A percentile compares a stretch with the other conserved stretches of the same genome.
These are phyloP conservation scores for Enteromius unitaeniatus DNA, from an alignment of 2,797 vertebrate genomes.

Conservation along the genomic window DNA sequence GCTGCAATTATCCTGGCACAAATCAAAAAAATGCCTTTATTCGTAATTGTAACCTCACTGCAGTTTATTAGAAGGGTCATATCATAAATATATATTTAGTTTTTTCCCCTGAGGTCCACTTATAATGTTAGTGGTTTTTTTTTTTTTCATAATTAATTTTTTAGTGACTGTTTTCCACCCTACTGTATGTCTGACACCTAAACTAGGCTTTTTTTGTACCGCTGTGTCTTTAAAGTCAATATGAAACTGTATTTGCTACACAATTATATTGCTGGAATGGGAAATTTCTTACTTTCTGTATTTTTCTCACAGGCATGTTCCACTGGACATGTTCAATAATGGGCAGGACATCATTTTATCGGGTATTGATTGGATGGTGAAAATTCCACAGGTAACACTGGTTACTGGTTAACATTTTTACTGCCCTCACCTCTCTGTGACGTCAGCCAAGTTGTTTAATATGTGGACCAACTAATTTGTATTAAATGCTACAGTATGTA, in stretches of 20 bases:
- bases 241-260: not conserved
- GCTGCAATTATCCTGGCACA: constrained; percentile 47
- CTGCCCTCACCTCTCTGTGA: not conserved
- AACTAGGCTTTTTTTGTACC: not conserved
- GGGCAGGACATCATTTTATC: not conserved
- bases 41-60: constrained; percentile 28
- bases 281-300: too few relatives aligned
- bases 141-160: constrained; percentile 3
- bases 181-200: not conserved
- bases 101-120: constrained; percentile 29
- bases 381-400: not conserved
- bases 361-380: not conserved
- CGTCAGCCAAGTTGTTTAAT: not conserved
- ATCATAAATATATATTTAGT: constrained; percentile 9
- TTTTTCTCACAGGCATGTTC: not conserved
- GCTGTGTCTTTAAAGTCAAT: not conserved
- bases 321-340: not conserved
- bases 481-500: not conserved
- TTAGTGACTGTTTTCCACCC: not conserved
- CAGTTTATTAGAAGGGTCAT: constrained; percentile 20
- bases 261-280: not conserved
- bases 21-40: not conserved
- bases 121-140: not conserved
- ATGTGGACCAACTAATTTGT: not conserved
- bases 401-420: not conserved